phyloP scores from a whole-genome alignment of 2,888 invertebrate species.

The Ennomos fuscantarius region DNA sequence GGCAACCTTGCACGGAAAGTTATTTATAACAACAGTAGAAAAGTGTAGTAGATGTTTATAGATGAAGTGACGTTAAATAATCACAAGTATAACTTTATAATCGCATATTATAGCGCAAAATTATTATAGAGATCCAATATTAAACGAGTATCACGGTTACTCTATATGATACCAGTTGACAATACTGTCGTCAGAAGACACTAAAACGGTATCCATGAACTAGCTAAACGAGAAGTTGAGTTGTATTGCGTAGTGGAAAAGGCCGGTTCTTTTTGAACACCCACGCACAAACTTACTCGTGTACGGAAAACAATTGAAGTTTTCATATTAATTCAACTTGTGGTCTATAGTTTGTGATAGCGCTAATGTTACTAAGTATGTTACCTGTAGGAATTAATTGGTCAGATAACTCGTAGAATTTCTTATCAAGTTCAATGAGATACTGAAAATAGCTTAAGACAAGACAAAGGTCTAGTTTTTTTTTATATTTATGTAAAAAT shows the following conservation, averaged over 20 bases:
- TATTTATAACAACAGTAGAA: too few species aligned
- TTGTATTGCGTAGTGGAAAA: constrained; percentile 42
- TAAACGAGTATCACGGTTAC: constrained; percentile 29
- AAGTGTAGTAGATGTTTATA: too few species aligned
- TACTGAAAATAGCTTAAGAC: background rate
- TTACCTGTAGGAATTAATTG: constrained; percentile 4
- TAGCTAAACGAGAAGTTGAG: constrained; percentile 9
- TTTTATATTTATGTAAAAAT: constrained; percentile 1
- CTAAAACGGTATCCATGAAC: constrained; percentile 33
- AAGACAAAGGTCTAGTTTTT: background rate
- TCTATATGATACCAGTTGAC: constrained; percentile 30
- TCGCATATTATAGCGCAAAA: constrained; percentile 5
- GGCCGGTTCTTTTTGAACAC: constrained; percentile 37
- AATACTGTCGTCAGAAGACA: constrained; percentile 25
- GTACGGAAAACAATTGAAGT: constrained; percentile 54
- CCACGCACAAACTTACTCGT: constrained; percentile 29
- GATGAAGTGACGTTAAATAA: background rate
- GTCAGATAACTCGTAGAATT: background rate
- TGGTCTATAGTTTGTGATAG: constrained; percentile 10
- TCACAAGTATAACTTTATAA: constrained; percentile 2
- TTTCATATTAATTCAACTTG: constrained; percentile 47
- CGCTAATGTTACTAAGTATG: constrained; percentile 5
- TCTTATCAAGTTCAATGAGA: constrained; percentile 16
- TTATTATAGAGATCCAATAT: constrained; percentile 25
- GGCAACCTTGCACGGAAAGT: too few species aligned